phyloP scores from a whole-genome alignment of 2,888 invertebrate genomes.

The Orthosia gracilis region DNA sequence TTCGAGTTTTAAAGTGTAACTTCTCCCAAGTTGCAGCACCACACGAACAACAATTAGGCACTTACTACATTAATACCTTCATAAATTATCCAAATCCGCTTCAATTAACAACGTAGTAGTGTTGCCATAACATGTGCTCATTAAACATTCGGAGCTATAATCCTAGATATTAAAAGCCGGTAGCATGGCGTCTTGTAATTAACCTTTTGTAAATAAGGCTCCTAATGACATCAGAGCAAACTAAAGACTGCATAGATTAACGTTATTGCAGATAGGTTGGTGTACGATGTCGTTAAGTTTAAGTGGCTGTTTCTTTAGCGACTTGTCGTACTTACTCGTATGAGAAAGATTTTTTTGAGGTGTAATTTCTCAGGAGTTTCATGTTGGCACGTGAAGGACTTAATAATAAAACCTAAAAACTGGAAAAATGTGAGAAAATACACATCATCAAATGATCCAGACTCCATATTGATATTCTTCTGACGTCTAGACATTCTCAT shows the following conservation, averaged over 20 bases:
- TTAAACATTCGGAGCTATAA: constrained; percentile 67
- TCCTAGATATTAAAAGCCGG: constrained; percentile 68
- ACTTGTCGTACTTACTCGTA: not conserved
- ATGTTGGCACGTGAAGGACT: not conserved
- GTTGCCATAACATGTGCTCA: constrained; percentile 61
- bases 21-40: not conserved
- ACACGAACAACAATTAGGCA: not conserved
- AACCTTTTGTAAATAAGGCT: constrained; percentile 72
- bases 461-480: not conserved
- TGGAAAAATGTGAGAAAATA: not conserved
- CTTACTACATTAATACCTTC: not conserved
- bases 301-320: constrained; percentile 8
- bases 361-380: not conserved
- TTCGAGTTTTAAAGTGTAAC: not conserved
- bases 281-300: constrained; percentile 35
- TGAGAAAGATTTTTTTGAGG: not conserved
- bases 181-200: constrained; percentile 71
- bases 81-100: constrained; percentile 45
- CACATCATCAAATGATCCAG: not conserved
- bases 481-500: not conserved
- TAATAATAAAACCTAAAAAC: not conserved
- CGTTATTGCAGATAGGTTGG: constrained; percentile 50
- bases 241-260: constrained; percentile 66
- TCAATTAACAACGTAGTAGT: constrained; percentile 54
- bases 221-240: constrained; percentile 69